These are phyloP conservation scores for Julus scandinavius DNA, from an alignment of 2,888 invertebrate genomes.

Conservation along the genomic window DNA sequence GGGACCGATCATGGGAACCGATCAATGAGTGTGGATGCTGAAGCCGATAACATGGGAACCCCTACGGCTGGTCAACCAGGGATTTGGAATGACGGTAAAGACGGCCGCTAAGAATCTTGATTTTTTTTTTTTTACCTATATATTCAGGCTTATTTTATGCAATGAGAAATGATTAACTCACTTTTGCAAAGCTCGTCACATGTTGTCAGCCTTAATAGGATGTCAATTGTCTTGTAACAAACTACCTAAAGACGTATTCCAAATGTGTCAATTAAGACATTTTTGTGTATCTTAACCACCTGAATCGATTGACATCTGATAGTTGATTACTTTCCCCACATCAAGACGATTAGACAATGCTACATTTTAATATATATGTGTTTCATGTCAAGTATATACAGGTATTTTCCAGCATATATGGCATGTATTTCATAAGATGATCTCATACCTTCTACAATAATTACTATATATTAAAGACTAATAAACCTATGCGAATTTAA, in stretches of 20 bases:
- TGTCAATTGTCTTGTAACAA: not conserved
- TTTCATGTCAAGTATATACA: too few relatives aligned
- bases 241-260: not conserved
- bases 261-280: not conserved
- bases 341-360: not conserved
- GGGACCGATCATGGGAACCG: slow-evolving; percentile 13
- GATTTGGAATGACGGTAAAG: not conserved
- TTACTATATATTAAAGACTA: too few relatives aligned
- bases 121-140: not conserved
- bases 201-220: not conserved
- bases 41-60: not conserved
- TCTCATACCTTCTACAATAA: too few relatives aligned
- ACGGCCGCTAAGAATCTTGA: not conserved
- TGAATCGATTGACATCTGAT: slow-evolving; percentile 8
- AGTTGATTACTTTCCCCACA: not conserved
- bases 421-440: too few relatives aligned
- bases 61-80: not conserved
- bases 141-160: not conserved
- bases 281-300: slow-evolving; percentile 4
- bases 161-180: not conserved
- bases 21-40: not conserved
- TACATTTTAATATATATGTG: too few relatives aligned
- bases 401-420: too few relatives aligned
- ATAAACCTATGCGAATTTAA: too few relatives aligned
- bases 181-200: not conserved